Conservation (phyloP, 2,797 vertebrate genomes). For the Eurystomus glaucurus region DNA sequence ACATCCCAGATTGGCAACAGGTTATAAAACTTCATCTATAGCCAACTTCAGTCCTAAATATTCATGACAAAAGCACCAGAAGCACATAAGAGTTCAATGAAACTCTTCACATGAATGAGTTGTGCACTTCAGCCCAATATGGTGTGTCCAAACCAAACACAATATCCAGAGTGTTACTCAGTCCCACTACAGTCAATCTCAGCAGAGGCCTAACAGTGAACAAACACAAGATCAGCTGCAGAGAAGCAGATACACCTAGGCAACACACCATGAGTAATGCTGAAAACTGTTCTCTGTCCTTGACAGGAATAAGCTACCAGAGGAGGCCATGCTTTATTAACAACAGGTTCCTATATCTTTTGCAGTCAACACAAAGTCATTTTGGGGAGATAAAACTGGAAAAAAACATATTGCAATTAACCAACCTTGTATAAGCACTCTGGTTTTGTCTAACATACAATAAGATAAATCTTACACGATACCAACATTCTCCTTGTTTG, state of each 20-base stretch:
- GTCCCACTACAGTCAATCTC: background rate
- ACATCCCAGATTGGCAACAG: background rate
- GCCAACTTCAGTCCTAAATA: background rate
- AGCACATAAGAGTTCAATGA: background rate
- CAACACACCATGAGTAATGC: background rate
- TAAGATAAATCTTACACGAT: background rate
- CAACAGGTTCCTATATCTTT: background rate
- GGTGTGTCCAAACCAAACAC: background rate
- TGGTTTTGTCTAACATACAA: background rate
- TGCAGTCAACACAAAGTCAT: background rate
- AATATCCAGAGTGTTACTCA: background rate
- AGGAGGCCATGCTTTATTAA: background rate
- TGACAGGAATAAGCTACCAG: background rate
- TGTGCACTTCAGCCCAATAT: background rate
- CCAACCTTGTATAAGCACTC: accelerated
- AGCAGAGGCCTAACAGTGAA: background rate
- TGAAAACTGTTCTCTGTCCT: background rate
- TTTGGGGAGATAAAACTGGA: background rate
- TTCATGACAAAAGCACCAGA: background rate
- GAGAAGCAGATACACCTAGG: background rate
- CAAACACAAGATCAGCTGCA: background rate
- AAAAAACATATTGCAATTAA: background rate
- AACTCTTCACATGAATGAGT: background rate
- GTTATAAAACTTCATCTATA: background rate
- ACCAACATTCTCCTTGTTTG: background rate